Evolutionary conservation across 2,888 invertebrate species (phyloP), one percentile per base, ranked within the genome.

Genomic region (Smittia sp.): DNA sequence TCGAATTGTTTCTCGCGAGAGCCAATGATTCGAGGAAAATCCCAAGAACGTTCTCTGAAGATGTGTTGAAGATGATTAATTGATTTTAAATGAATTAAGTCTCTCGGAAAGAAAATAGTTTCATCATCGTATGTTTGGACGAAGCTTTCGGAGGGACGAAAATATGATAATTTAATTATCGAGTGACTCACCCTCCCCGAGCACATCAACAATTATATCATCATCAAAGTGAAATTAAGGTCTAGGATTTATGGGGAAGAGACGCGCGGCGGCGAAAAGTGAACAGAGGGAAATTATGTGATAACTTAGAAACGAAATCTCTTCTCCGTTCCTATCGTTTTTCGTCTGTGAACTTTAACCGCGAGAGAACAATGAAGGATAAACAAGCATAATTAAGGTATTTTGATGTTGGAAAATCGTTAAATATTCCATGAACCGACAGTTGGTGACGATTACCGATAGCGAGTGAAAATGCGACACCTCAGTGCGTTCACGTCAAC

Each of bases 21-120:
- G 58, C 18, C 18, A 68, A 15, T 68, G 68, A 67, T 27, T 67
- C 20, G 38, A 27, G 38, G 38, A 46, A 46, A 52, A 24, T 22
- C 9, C 24, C 24, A 68, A 24, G 46, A 46, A 68, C 25, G 46
- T 68, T 41, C 52, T 24, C 52, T 52, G 25, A 20, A 63, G 69
- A 69, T 69, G 69, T 69, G 54, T 69, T 69, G 69, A 69, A 27
- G 69, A 69, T 41, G 69, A 69, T 69, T 54, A 69, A 69, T 69
- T 54, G 69, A 54, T 54, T 69, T 69, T 69, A 41, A 69, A 69
- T 69, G 54, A 69, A 69, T 27, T 69, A 41, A 69, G 54, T 69
- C 52, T 41, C n/a, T 4, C 18, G 22, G 20, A 22, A 58, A 18
- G 15, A 20, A 22, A 58, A 58, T 1, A 58, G 15, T 52, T 39